Base-by-base conservation (phyloP, 2,888 invertebrate genomes). In the Drosophila aldrichi region DNA sequence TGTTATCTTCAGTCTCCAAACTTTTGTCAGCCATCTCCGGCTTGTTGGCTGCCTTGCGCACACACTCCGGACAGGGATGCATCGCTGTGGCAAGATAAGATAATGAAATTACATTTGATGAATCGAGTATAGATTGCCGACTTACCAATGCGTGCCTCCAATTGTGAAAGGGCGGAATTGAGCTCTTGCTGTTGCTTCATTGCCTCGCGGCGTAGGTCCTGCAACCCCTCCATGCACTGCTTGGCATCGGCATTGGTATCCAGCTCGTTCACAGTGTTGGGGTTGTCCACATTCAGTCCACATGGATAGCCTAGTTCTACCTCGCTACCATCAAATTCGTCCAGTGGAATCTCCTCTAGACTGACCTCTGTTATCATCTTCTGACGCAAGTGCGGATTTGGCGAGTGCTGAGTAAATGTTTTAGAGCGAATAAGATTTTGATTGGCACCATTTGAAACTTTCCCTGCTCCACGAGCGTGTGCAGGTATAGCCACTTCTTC, bases 311-410 rank as follows among this genome's bases (percentile, higher is more conserved):
- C 91, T 40, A 93, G 61, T 7, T 86, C 89, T 0, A 81, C 73
- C 2, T 87, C 86, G 9, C 67, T 69, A 9, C 79, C 81, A 14
- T 87, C 82, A 16, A 82, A 79, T 34, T 81, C 84, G 41, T 88
- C 89, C 6, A 88, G 92, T 1, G 96, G 96, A 82, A 97, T 96
- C 91, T 97, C 96, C 89, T 97, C 97, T 77, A 97, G 93, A 88
- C 96, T 96, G 25, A 95, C 93, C 79, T 94, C 95, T 7, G 77
- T 73, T 7, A 92, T 82, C 48, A 89, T 92, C 91, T 94, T 95
- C 68, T 94, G 94, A 79, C 94, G 90, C 56, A 94, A 89, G 79
- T 93, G 93, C 2, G 94, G 93, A 77, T 94, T 95, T 12, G 95
- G 95, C 61, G 95, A 95, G 80, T 95, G 95, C 77, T 95, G 95